Evolutionary conservation across 2,797 vertebrate genomes (phyloP), one percentile per base, ranked within the genome.

Genomic region (Propithecus deckenii): DNA sequence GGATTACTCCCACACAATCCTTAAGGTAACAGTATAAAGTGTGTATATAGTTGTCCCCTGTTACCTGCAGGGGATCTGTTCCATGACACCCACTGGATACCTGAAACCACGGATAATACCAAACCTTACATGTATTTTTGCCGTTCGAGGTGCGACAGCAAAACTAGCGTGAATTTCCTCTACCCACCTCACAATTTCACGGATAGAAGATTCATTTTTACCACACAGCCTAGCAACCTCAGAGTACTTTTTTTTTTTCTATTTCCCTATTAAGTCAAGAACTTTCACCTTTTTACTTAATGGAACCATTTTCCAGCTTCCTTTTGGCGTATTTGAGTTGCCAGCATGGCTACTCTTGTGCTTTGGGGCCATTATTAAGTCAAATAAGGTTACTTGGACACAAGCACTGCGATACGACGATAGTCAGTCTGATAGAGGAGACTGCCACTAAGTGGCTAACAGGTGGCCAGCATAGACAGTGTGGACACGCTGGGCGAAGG

Each of bases 401-500:
- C 8, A 79, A 79, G n/a, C n/a, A 17, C n/a, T 55, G 50, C 1
- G 55, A 15, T 38, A 5, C 13, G 13, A 35, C 1, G 22, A 38
- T n/a, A 79, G 23, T 38, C 14, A 7, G 4, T 55, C 76, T 28
- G 50, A 79, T 28, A 38, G 28, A 13, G 4, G 23, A 38, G 50
- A 79, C 4, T 2, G 50, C 76, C 38, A 10, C 76, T 79, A 55
- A 79, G n/a, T 79, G 76, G 25, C 50, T 35, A 28, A 38, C 13
- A 38, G n/a, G 75, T 2, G 3, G 32, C 32, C 2, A 15, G 50
- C 48, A 12, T 14, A 28, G 35, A 79, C 50, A 79, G 22, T 28
- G 22, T 3, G 7, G n/a, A 55, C 15, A 5, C 2, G 12, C 76
- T 79, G 35, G 74, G 17, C 7, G 0, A 38, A 25, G n/a, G n/a